Evolutionary conservation across 2,797 vertebrate genomes (phyloP).

Genomic region (Alauda arvensis): DNA sequence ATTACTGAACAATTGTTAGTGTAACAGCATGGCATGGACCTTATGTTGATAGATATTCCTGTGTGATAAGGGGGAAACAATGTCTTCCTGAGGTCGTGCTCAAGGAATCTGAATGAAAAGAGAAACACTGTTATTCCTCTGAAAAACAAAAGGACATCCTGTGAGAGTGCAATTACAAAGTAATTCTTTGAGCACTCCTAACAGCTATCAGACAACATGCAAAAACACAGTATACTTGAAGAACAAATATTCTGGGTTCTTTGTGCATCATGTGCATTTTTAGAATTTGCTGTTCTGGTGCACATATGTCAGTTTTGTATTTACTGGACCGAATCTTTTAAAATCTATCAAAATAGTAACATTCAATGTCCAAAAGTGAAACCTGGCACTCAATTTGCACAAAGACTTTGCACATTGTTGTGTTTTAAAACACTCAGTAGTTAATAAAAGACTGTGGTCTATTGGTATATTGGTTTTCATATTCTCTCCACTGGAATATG

Average conservation of each 20-base stretch:
- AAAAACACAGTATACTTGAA: background rate
- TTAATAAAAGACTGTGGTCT: conserved; percentile 25
- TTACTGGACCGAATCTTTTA: background rate
- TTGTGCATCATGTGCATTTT: background rate
- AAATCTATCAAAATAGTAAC: background rate
- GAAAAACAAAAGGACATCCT: conserved; percentile 63
- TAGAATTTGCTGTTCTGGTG: background rate
- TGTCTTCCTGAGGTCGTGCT: conserved; percentile 50
- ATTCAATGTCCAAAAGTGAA: background rate
- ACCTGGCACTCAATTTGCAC: background rate
- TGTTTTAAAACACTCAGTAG: conserved; percentile 29
- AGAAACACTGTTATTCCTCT: conserved; percentile 41
- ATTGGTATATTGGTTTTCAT: conserved; percentile 17
- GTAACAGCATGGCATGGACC: background rate
- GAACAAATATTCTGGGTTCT: background rate
- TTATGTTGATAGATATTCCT: background rate
- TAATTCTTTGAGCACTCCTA: background rate
- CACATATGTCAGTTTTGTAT: background rate
- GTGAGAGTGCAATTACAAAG: conserved; percentile 32
- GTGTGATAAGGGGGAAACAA: conserved; percentile 37
- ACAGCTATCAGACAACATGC: background rate
- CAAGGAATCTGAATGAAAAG: conserved; percentile 47
- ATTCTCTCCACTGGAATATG: background rate
- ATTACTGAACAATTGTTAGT: conserved; percentile 15
- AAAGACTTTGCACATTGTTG: background rate